Evolutionary conservation across 2,797 vertebrate species (phyloP).

Genomic region (Chromobotia macracanthus): DNA sequence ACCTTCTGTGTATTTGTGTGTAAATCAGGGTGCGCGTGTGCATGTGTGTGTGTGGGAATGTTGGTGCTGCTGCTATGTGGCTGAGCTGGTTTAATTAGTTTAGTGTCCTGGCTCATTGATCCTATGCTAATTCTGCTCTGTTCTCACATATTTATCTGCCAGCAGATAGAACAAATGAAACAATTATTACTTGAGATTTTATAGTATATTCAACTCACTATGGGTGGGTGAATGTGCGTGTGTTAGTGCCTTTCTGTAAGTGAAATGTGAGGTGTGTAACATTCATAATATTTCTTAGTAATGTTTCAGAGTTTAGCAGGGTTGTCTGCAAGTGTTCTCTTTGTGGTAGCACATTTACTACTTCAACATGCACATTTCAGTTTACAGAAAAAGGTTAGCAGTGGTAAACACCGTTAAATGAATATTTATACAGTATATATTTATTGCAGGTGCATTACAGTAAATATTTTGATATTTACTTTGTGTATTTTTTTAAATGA

Average conservation of each 20-base stretch:
- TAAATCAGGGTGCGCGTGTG: conserved; percentile 23
- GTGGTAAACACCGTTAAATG: too few relatives aligned
- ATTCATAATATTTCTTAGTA: too few relatives aligned
- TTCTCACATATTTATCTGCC: conserved; percentile 70
- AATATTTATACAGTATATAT: too few relatives aligned
- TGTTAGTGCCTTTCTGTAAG: not conserved
- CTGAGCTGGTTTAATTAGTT: conserved; percentile 39
- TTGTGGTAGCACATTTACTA: too few relatives aligned
- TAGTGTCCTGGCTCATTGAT: conserved; percentile 29
- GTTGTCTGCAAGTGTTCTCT: too few relatives aligned
- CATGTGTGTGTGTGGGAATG: conserved; percentile 35
- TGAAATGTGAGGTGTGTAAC: not conserved
- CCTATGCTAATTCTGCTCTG: conserved; percentile 69
- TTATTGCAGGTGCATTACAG: too few relatives aligned
- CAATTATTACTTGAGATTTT: conserved; percentile 30
- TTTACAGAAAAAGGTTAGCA: too few relatives aligned
- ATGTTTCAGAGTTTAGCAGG: too few relatives aligned
- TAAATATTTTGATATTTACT: too few relatives aligned
- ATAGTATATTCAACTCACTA: not conserved
- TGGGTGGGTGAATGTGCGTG: not conserved
- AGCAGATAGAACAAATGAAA: conserved; percentile 60
- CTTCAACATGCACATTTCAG: too few relatives aligned
- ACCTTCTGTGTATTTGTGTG: not conserved
- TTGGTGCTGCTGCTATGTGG: conserved; percentile 17
- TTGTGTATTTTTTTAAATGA: too few relatives aligned